Evolutionary conservation across 2,113 vertebrate species (phyloP).

Genomic region (Bombycilla garrulus): DNA sequence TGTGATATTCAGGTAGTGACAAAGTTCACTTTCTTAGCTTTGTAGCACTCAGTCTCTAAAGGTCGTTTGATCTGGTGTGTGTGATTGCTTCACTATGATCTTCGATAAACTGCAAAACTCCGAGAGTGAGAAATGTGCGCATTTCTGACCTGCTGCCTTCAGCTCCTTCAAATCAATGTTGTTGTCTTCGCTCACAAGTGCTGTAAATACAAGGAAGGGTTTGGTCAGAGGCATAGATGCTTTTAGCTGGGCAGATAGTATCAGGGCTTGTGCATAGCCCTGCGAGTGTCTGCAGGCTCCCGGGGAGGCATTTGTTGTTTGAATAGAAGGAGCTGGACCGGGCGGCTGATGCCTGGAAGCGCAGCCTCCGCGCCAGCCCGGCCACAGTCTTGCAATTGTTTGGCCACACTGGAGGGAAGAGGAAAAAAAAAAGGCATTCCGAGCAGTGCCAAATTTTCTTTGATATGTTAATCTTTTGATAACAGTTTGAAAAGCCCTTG

Average conservation of each 20-base stretch:
- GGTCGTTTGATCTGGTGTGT: background rate
- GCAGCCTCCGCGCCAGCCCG: constrained; percentile 36
- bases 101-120: background rate
- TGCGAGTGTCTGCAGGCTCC: constrained; percentile 47
- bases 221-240: constrained; percentile 81
- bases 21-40: background rate
- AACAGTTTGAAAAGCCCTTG: constrained; percentile 67
- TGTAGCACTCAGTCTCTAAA: background rate
- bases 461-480: constrained; percentile 72
- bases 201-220: constrained; percentile 91
- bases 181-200: background rate
- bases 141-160: background rate
- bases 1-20: background rate
- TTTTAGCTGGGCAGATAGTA: constrained; percentile 79
- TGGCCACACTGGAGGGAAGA: constrained; percentile 18
- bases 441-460: constrained; percentile 68
- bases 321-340: constrained; percentile 49
- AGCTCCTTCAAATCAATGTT: background rate
- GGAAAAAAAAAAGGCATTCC: background rate
- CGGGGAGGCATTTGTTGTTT: constrained; percentile 36
- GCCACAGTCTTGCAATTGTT: constrained; percentile 67
- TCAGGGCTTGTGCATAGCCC: constrained; percentile 65
- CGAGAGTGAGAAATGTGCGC: background rate
- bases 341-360: constrained; percentile 40
- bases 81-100: background rate